Evolutionary conservation across 1,140 invertebrate species (phyloP), one percentile per base, ranked within the genome.

Genomic region (Latrodectus geometricus): DNA sequence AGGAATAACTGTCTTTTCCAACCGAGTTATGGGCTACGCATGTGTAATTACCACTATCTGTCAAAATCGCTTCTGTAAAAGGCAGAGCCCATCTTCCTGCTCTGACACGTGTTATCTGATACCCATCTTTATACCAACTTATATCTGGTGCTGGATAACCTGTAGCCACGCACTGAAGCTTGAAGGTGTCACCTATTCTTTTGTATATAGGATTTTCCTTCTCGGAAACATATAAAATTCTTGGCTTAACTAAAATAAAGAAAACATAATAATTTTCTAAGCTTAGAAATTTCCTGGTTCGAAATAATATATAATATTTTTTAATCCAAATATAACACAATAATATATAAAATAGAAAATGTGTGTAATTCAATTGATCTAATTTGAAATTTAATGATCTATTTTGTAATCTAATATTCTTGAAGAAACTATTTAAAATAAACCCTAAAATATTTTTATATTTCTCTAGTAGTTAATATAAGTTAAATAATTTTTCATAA

Each of bases 41-140:
- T 15, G 88, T 87, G 61, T 88, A 88, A 69, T 85, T 88, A 2
- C 88, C 88, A 76, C 61, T 72, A 23, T 88, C 88, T 15, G 77
- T 86, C 3, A 35, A 56, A 52, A 35, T 75, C 35, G 72, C 84
- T 75, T 75, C 84, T 74, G 74, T 89, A 73, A 88, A 88, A 78
- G 49, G 83, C 56, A 79, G 85, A 49, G 68, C 83, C 79, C 82
- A 89, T 56, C 75, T 48, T 4, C 74, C 75, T 14, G 54, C 21
- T 11, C 66, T 73, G 90, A 96, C 95, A 12, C 95, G 94, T 4
- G 93, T 93, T 17, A 97, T 93, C 90, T 97, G 95, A 88, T 95
- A 92, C 0, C 96, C 96, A 90, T 97, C 95, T 88, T 96, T 96
- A 90, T 86, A 94, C 96, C 96, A 98, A 89, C 93, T 95, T 0